Percentiles rank a stretch among this genome's conserved stretches.
These are phyloP conservation scores for Epinotia ramella DNA, from an alignment of 2,888 invertebrate species.

Conservation along the genomic window DNA sequence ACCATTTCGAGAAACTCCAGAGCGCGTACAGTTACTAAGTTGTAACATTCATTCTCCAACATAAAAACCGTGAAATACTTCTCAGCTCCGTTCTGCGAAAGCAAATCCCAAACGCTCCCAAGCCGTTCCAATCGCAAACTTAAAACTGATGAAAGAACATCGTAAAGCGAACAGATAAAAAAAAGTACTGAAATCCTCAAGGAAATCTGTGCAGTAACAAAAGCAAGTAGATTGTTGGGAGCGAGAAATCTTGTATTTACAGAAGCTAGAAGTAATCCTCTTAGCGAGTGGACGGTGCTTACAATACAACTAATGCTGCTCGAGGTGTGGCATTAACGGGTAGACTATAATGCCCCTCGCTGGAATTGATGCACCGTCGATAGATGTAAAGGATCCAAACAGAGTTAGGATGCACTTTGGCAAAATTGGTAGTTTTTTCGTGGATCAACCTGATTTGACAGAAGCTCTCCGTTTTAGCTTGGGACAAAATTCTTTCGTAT, in stretches of 20 bases:
- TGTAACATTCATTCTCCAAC: constrained; percentile 24
- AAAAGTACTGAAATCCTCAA: constrained; percentile 59
- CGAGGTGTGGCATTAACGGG: constrained; percentile 54
- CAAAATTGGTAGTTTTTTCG: not conserved
- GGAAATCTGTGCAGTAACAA: constrained; percentile 68
- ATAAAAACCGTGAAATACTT: constrained; percentile 17
- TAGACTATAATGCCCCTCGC: constrained; percentile 36
- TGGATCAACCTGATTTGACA: no score
- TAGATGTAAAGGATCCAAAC: not conserved
- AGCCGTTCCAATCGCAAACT: constrained; percentile 41
- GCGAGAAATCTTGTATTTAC: constrained; percentile 57
- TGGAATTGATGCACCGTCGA: constrained; percentile 7
- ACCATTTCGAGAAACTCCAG: not conserved
- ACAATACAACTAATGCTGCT: constrained; percentile 57
- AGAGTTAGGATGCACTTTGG: not conserved
- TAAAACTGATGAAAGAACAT: constrained; percentile 46
- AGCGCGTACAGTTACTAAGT: constrained; percentile 13
- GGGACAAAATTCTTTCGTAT: no score
- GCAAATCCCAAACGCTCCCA: constrained; percentile 28
- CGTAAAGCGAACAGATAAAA: constrained; percentile 49
- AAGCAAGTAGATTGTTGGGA: constrained; percentile 59
- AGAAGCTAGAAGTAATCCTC: constrained; percentile 64
- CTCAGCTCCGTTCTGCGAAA: constrained; percentile 21
- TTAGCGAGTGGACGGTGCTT: constrained; percentile 59
- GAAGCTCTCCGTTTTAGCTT: no score